Evolutionary conservation across 2,888 invertebrate species (phyloP).

Genomic region (Pandemis heparana): DNA sequence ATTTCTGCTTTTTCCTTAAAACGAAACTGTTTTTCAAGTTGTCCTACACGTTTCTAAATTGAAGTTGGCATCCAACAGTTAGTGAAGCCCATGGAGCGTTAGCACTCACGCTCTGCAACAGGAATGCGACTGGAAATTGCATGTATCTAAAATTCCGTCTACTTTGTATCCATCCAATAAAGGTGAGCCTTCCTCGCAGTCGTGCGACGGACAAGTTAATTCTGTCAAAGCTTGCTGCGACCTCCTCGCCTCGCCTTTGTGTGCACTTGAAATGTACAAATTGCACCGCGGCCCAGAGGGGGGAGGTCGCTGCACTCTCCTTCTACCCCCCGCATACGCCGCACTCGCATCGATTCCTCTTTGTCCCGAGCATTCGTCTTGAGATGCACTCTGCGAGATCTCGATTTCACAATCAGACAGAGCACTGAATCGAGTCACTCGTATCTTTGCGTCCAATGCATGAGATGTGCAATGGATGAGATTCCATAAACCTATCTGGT

Average conservation of each 20-base stretch:
- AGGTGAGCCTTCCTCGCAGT: constrained; percentile 71
- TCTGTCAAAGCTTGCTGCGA: constrained; percentile 83
- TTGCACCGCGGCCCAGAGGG: constrained; percentile 79
- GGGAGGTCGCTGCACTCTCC: constrained; percentile 78
- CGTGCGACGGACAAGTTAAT: constrained; percentile 83
- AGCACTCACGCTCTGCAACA: constrained; percentile 32
- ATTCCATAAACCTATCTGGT: constrained; percentile 32
- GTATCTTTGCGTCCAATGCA: constrained; percentile 53
- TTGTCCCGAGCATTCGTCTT: constrained; percentile 83
- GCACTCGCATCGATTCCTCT: constrained; percentile 82
- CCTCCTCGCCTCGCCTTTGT: constrained; percentile 83
- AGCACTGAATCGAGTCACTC: constrained; percentile 54
- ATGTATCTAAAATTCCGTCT: constrained; percentile 61
- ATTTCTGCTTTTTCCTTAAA: constrained; percentile 11
- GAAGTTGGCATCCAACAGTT: constrained; percentile 35
- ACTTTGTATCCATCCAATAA: constrained; percentile 73
- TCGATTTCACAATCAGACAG: constrained; percentile 77
- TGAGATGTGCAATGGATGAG: constrained; percentile 44
- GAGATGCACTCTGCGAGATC: constrained; percentile 78
- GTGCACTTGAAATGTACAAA: constrained; percentile 86
- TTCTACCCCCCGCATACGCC: constrained; percentile 71
- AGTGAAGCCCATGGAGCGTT: constrained; percentile 38
- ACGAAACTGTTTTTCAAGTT: constrained; percentile 1
- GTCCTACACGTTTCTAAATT: constrained; percentile 24
- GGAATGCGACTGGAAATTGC: constrained; percentile 45